Conservation (phyloP, 2,113 vertebrate genomes). For the Euleptes europaea region DNA sequence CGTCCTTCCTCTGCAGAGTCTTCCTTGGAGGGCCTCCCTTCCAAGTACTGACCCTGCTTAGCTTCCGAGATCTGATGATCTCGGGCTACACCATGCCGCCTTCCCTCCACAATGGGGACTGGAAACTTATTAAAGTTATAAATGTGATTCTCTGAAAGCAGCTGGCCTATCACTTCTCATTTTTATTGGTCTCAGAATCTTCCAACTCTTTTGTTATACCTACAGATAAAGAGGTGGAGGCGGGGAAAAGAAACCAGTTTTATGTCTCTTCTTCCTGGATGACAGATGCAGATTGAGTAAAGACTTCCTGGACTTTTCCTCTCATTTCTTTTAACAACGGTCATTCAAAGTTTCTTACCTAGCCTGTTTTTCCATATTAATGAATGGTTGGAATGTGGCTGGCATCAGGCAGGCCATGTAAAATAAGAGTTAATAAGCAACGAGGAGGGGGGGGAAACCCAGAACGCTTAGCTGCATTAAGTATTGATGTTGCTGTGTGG, state of each 20-base stretch:
- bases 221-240: not conserved
- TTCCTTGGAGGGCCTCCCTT: too few species aligned
- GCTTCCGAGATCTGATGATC: too few species aligned
- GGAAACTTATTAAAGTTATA: too few species aligned
- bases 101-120: too few species aligned
- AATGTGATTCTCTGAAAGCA: too few species aligned
- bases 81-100: too few species aligned
- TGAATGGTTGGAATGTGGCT: not conserved
- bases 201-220: not conserved
- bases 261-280: too few species aligned
- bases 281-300: not conserved
- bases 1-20: too few species aligned
- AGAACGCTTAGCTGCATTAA: not conserved
- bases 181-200: too few species aligned
- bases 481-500: not conserved
- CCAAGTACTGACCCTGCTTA: too few species aligned
- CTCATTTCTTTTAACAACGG: not conserved
- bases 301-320: too few species aligned
- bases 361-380: not conserved
- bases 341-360: not conserved
- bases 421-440: not conserved
- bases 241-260: not conserved
- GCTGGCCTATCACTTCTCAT: too few species aligned
- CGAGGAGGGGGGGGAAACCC: not conserved
- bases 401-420: not conserved